These are phyloP conservation scores for Columbina picui DNA, from an alignment of 2,113 vertebrate species.

Conservation along the genomic window DNA sequence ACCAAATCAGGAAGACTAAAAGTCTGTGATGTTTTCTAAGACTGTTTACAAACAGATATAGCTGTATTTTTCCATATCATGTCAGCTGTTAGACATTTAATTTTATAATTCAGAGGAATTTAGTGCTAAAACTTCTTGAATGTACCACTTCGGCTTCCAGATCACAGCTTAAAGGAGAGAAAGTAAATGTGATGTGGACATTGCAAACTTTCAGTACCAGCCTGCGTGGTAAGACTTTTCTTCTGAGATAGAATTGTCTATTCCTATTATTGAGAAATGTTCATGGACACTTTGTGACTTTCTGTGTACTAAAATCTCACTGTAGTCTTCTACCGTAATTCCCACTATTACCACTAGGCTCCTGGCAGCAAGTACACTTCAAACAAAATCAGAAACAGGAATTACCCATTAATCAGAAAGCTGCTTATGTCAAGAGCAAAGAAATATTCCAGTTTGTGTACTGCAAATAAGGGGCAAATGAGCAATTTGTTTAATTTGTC, in stretches of 20 bases:
- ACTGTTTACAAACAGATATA: not conserved
- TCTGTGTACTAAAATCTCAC: not conserved
- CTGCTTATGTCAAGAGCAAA: not conserved
- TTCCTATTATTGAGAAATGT: not conserved
- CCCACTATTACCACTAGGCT: not conserved
- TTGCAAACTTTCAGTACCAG: not conserved
- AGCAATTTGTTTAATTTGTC: not conserved
- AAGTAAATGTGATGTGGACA: not conserved
- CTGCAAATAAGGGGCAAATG: not conserved
- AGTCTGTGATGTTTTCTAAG: not conserved
- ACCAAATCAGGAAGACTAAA: not conserved
- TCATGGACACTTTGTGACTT: not conserved
- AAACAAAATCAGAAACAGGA: slow-evolving; percentile 33
- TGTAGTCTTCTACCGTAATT: not conserved
- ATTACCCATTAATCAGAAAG: slow-evolving; percentile 16
- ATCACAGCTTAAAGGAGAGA: not conserved
- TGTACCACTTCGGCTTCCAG: not conserved
- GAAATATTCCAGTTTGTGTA: not conserved
- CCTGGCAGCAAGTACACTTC: not conserved
- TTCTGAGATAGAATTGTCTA: not conserved
- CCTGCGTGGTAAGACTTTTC: not conserved
- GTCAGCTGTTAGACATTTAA: not conserved
- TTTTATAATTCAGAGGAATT: not conserved
- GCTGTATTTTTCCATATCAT: not conserved
- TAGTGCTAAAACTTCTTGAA: not conserved